phyloP scores from a whole-genome alignment of 2,797 vertebrate species.

The Labeo calbasu region DNA sequence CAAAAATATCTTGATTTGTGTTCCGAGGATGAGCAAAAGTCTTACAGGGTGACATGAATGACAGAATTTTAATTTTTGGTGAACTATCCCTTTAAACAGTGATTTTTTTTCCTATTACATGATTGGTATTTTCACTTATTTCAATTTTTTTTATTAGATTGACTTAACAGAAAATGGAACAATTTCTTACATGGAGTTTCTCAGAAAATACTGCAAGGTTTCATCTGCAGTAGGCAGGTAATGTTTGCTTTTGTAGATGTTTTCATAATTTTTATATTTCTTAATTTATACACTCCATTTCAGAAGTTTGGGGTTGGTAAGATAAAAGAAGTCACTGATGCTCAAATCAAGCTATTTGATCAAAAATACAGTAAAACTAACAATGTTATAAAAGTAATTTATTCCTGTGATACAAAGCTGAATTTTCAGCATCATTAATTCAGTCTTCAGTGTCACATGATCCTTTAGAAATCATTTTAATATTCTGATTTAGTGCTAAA shows the following conservation, averaged over 20 bases:
- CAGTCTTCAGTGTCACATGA: background rate
- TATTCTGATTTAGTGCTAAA: background rate
- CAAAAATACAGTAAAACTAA: background rate
- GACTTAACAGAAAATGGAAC: slow-evolving; percentile 55
- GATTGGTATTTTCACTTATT: background rate
- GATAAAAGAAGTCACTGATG: background rate
- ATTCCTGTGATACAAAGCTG: background rate
- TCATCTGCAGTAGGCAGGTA: slow-evolving; percentile 49
- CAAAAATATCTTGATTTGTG: too few relatives aligned
- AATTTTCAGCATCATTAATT: background rate
- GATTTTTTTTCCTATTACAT: background rate
- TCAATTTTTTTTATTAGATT: slow-evolving; percentile 36
- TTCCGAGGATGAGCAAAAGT: too few relatives aligned
- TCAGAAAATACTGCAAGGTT: slow-evolving; percentile 55
- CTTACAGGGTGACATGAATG: too few relatives aligned
- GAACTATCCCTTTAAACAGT: background rate
- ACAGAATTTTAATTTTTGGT: too few relatives aligned
- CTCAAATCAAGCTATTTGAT: background rate
- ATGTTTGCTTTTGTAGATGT: background rate
- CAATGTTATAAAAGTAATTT: too few relatives aligned
- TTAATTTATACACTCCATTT: too few relatives aligned
- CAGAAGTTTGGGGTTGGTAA: background rate
- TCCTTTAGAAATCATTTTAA: background rate
- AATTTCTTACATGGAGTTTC: slow-evolving; percentile 56
- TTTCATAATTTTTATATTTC: background rate